These are phyloP conservation scores for Pseudomyrmex pallidus DNA, from an alignment of 1,140 invertebrate species.

Conservation along the genomic window DNA sequence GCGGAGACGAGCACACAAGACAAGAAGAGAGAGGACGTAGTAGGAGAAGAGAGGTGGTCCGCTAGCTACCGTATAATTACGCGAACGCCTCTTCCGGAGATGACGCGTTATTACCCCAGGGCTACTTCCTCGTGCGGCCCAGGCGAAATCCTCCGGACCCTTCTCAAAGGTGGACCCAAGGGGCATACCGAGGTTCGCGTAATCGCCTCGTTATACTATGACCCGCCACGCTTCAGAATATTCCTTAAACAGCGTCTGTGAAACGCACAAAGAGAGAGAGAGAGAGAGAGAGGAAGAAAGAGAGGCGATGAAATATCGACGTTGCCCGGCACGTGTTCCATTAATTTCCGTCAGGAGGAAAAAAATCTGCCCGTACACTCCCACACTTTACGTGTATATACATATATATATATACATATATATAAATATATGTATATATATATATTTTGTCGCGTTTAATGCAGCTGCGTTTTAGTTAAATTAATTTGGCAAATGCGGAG, in stretches of 20 bases:
- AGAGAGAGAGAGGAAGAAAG: background rate
- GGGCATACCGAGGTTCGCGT: constrained; percentile 67
- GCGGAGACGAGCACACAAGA: constrained; percentile 65
- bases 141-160: constrained; percentile 76
- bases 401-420: too few relatives aligned
- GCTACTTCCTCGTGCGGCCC: constrained; percentile 75
- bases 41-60: constrained; percentile 62
- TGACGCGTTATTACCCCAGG: constrained; percentile 75
- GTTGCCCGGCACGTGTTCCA: background rate
- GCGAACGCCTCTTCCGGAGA: constrained; percentile 75
- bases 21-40: constrained; percentile 65
- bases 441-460: background rate
- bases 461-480: constrained; percentile 8
- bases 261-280: background rate
- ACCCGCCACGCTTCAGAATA: constrained; percentile 62
- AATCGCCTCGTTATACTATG: constrained; percentile 76
- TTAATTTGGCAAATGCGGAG: background rate
- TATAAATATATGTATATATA: too few relatives aligned
- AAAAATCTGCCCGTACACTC: background rate
- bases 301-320: background rate
- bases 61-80: constrained; percentile 85
- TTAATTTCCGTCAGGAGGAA: background rate
- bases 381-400: too few relatives aligned
- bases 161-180: constrained; percentile 59
- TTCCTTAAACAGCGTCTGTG: constrained; percentile 43